Evolutionary conservation across 2,797 vertebrate species (phyloP).

Genomic region (Galagoides demidoff): DNA sequence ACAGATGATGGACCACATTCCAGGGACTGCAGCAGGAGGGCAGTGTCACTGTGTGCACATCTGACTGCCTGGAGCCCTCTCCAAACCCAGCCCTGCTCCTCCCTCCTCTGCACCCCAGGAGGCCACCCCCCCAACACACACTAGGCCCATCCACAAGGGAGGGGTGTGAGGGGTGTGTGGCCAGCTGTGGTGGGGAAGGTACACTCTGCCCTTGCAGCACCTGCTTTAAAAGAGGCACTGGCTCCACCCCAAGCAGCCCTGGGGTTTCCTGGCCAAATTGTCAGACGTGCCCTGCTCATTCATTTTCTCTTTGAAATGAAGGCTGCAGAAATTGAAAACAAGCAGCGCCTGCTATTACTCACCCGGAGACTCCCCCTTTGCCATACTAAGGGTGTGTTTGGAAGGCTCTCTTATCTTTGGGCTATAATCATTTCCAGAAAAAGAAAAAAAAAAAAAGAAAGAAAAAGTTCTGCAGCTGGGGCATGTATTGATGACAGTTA

Average conservation of each 20-base stretch:
- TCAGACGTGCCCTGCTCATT: conserved; percentile 25
- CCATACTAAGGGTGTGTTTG: conserved; percentile 27
- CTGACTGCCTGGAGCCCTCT: not conserved
- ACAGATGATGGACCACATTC: not conserved
- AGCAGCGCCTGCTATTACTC: conserved; percentile 43
- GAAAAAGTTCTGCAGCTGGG: conserved; percentile 39
- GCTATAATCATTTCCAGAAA: conserved; percentile 60
- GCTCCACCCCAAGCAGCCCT: not conserved
- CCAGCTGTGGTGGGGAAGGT: rapidly evolving
- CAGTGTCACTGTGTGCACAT: not conserved
- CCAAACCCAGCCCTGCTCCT: not conserved
- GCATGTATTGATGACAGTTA: not conserved
- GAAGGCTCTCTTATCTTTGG: conserved; percentile 56
- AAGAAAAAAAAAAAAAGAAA: conserved; percentile 42
- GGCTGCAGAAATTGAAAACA: conserved; percentile 57
- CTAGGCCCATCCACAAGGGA: rapidly evolving
- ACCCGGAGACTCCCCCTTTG: conserved; percentile 24
- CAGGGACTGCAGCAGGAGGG: not conserved
- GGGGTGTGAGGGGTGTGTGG: not conserved
- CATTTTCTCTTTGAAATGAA: conserved; percentile 77
- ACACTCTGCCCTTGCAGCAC: not conserved
- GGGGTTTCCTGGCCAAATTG: not conserved
- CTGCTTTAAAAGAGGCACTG: not conserved
- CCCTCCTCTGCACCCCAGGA: rapidly evolving
- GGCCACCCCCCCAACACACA: not conserved